Evolutionary conservation across 2,797 vertebrate genomes (phyloP), one percentile per base, ranked within the genome.

Genomic region (Chromobotia macracanthus): DNA sequence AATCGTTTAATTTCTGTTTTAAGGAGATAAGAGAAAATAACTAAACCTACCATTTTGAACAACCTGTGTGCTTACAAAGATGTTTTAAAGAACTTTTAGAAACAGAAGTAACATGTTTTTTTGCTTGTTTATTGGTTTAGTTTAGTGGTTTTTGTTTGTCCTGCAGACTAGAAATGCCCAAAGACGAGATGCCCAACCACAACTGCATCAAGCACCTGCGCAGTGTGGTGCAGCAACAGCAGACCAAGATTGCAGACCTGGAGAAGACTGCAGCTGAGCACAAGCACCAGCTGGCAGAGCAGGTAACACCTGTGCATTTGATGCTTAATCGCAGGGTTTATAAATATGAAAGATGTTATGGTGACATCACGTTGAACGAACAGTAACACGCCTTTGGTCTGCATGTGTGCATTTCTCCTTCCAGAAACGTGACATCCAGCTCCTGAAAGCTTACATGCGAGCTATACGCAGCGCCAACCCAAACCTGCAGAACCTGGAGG

Each of bases 391-490:
- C 13, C 25, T 60, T 44, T 82, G 31, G 83, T 79, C 21, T 19
- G 16, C 7, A 18, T 65, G 10, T 23, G 3, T 5, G 23, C 44
- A 61, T 84, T 73, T 83, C 61, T 9, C 81, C 72, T 81, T 77
- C 51, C 86, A 99, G 97, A 99, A 99, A 85, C 93, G 97, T 83
- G 97, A 99, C 88, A 97, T 99, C 75, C 97, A 99, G 93, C 91
- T 99, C 88, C 92, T 99, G 65, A 99, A 99, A 90, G 97, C 97
- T 0, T 99, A 97, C 87, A 98, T 99, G 96, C 92, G 97, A 74
- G 97, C 97, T 0, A 96, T 99, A 89, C 96, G 97, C 87, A 99
- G 96, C 10, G 96, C 97, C 78, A 99, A 98, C 91, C 97, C 97
- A 41, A 98, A 97, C 90, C 92, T 99, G 83, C 97, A 98, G 89